Evolutionary conservation across 2,113 vertebrate genomes (phyloP), one percentile per base, ranked within the genome.

Genomic region (Hemiscyllium ocellatum): DNA sequence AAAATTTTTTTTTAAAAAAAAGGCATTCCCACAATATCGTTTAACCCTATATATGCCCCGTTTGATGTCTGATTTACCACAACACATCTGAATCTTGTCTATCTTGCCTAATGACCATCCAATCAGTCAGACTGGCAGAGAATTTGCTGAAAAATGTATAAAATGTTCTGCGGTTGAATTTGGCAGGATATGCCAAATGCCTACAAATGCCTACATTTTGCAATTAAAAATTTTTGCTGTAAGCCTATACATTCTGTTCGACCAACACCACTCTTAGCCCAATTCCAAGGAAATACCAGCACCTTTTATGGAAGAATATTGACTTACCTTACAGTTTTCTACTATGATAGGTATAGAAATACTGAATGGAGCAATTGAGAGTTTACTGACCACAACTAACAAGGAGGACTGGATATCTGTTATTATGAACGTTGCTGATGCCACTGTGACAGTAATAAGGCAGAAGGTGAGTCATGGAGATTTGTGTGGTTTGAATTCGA

Each of bases 351-450:
- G 99, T 96, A 99, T 99, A 98, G 99, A 99, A 96, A 98, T 99
- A 96, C 98, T 99, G 95, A 99, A 99, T 22, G 98, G 97, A 70
- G 99, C 99, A 96, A 99, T 99, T 96, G 99, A 99, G 95, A 98
- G 89, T 96, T 98, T 99, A 0, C 96, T 98, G 96, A 97, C 97
- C 95, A 98, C 98, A 83, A 98, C 98, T 0, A 97, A 97, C 96
- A 98, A 98, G 97, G 99, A 99, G 61, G 98, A 98, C 65, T 99
- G 99, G 99, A 98, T 97, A 0, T 98, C 99, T 0, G 99, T 99
- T 95, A 98, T 98, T 96, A 98, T 99, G 97, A 99, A 98, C 0
- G 99, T 99, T 91, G 99, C 99, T 2, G 99, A 99, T 96, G 99
- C 99, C 95, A 99, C 99, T 0, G 98, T 99, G 96, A 99, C 98